Percentiles rank a stretch among this genome's conserved stretches.
phyloP scores from a whole-genome alignment of 1,140 invertebrate genomes.

The Pectinophora gossypiella region DNA sequence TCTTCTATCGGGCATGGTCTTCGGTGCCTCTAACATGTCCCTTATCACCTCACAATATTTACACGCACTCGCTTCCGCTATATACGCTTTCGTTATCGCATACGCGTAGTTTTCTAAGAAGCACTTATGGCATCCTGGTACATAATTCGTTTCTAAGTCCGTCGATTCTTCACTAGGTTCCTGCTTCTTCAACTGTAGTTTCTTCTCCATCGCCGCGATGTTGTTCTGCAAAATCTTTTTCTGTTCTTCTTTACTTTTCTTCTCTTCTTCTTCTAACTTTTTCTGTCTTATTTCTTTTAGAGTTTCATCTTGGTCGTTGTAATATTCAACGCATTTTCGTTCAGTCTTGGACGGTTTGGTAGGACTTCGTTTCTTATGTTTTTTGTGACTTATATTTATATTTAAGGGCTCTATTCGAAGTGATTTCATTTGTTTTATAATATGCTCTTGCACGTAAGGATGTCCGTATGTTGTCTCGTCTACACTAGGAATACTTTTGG shows the following conservation, averaged over 20 bases:
- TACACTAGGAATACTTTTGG: slow-evolving; percentile 45
- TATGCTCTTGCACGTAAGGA: slow-evolving; percentile 62
- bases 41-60: slow-evolving; percentile 72
- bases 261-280: slow-evolving; percentile 60
- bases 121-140: slow-evolving; percentile 69
- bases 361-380: slow-evolving; percentile 49
- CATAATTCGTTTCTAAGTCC: slow-evolving; percentile 52
- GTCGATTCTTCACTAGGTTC: slow-evolving; percentile 69
- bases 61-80: slow-evolving; percentile 58
- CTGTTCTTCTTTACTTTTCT: slow-evolving; percentile 36
- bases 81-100: slow-evolving; percentile 65
- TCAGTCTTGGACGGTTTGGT: slow-evolving; percentile 52
- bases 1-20: slow-evolving; percentile 42
- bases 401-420: slow-evolving; percentile 60
- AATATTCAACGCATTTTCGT: slow-evolving; percentile 65
- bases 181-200: slow-evolving; percentile 45
- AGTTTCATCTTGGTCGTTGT: slow-evolving; percentile 73
- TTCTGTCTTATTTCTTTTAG: slow-evolving; percentile 63
- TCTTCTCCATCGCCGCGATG: slow-evolving; percentile 45
- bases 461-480: slow-evolving; percentile 44
- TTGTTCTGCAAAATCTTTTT: slow-evolving; percentile 36
- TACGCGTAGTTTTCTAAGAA: slow-evolving; percentile 73
- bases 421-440: slow-evolving; percentile 69
- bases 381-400: slow-evolving; percentile 51
- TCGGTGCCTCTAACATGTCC: slow-evolving; percentile 65